phyloP scores from a whole-genome alignment of 2,888 invertebrate genomes.

The Galerucella calmariensis region DNA sequence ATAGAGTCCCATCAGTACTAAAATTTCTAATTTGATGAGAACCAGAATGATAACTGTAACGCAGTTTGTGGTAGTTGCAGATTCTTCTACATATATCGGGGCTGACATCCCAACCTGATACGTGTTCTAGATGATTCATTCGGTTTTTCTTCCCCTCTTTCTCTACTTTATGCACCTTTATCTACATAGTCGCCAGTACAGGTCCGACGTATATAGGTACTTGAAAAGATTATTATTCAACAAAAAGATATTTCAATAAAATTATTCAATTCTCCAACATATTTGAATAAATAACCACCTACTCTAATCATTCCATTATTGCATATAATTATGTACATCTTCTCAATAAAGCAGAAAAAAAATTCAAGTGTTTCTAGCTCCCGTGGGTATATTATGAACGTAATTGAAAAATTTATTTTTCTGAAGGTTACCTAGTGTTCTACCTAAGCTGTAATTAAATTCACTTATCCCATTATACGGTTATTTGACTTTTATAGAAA shows the following conservation, averaged over 20 bases:
- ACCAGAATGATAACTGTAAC: too few species aligned
- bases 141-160: too few species aligned
- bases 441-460: conserved; percentile 14
- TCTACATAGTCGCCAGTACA: too few species aligned
- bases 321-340: conserved; percentile 6
- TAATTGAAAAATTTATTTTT: conserved; percentile 5
- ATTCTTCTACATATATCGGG: too few species aligned
- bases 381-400: conserved; percentile 9
- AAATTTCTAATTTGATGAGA: too few species aligned
- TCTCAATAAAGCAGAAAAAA: not conserved
- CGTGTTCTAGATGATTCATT: too few species aligned
- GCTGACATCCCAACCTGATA: too few species aligned
- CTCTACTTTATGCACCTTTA: too few species aligned
- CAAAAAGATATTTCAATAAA: not conserved
- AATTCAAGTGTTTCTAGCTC: conserved; percentile 5
- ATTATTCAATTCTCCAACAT: not conserved
- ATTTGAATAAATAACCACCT: not conserved
- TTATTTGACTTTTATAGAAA: conserved; percentile 21
- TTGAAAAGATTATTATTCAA: too few species aligned
- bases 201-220: too few species aligned
- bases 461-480: conserved; percentile 16
- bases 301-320: not conserved
- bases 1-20: too few species aligned
- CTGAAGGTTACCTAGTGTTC: conserved; percentile 21
- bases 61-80: too few species aligned